Percentiles rank a stretch among this genome's conserved stretches.
phyloP scores from a whole-genome alignment of 2,797 vertebrate species.

The Chelon labrosus region DNA sequence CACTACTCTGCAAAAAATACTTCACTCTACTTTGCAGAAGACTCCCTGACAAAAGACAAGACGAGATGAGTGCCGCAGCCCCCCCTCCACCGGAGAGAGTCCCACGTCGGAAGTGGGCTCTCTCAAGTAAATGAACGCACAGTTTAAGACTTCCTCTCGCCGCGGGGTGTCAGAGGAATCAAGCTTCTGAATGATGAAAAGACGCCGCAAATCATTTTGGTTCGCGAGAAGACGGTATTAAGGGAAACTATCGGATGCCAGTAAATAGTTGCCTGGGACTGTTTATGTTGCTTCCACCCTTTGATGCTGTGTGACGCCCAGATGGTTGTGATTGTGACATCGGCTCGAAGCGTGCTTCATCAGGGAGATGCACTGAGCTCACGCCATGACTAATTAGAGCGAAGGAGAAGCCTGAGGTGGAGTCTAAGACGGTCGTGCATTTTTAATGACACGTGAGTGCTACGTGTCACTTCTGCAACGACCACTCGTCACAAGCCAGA shows the following conservation, averaged over 20 bases:
- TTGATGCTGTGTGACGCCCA: slow-evolving; percentile 66
- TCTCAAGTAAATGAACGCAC: slow-evolving; percentile 32
- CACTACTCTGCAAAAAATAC: slow-evolving; percentile 57
- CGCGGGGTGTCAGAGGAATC: slow-evolving; percentile 36
- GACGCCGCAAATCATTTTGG: slow-evolving; percentile 16
- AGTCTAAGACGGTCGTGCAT: slow-evolving; percentile 43
- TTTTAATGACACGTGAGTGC: slow-evolving; percentile 49
- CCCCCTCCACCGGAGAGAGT: not conserved
- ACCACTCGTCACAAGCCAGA: too few species aligned
- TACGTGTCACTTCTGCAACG: slow-evolving; percentile 12
- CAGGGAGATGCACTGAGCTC: slow-evolving; percentile 14
- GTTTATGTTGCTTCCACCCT: slow-evolving; percentile 59
- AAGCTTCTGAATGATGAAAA: slow-evolving; percentile 35
- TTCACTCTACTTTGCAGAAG: slow-evolving; percentile 30
- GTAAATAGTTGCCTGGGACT: slow-evolving; percentile 61
- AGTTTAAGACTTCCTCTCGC: slow-evolving; percentile 57
- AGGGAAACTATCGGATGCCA: slow-evolving; percentile 51
- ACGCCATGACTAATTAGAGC: slow-evolving; percentile 42
- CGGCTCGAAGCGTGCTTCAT: slow-evolving; percentile 37
- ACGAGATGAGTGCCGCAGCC: slow-evolving; percentile 49
- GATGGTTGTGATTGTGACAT: slow-evolving; percentile 68
- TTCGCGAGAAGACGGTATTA: not conserved
- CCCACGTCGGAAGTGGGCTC: slow-evolving; percentile 11
- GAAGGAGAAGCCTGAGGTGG: slow-evolving; percentile 39
- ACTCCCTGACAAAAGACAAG: slow-evolving; percentile 14